These are phyloP conservation scores for Aradus depressus DNA, from an alignment of 2,888 invertebrate species.

Conservation along the genomic window DNA sequence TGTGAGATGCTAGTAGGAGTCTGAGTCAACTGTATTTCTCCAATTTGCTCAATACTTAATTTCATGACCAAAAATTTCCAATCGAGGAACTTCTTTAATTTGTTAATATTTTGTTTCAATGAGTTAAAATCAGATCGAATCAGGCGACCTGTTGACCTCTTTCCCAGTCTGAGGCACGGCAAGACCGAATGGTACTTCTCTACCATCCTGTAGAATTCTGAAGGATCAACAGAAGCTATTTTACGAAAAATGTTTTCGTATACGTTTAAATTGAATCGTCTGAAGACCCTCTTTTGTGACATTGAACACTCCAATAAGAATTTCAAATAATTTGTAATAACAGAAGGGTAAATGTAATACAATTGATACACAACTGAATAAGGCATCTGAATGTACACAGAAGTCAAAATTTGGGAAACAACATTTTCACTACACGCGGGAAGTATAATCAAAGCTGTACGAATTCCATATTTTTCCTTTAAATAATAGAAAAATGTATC, in stretches of 20 bases:
- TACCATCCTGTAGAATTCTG: constrained; percentile 11
- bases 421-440: constrained; percentile 22
- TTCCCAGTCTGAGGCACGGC: constrained; percentile 19
- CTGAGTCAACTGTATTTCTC: constrained; percentile 9
- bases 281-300: constrained; percentile 5
- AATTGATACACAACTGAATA: constrained; percentile 9
- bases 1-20: constrained; percentile 15
- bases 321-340: constrained; percentile 15
- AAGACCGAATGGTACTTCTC: constrained; percentile 10
- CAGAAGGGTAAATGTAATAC: constrained; percentile 16
- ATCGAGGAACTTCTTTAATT: constrained; percentile 12
- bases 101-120: constrained; percentile 6
- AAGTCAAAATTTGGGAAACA: constrained; percentile 11
- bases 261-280: neutral
- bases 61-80: constrained; percentile 10
- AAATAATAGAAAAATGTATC: constrained; percentile 14
- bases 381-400: constrained; percentile 2
- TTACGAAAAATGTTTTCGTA: constrained; percentile 15
- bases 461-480: constrained; percentile 19
- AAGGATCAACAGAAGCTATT: constrained; percentile 16
- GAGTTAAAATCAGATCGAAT: constrained; percentile 12
- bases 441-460: constrained; percentile 17
- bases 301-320: constrained; percentile 9
- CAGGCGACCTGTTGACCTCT: constrained; percentile 18
- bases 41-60: constrained; percentile 15